These are phyloP conservation scores for Chamaetylas fuelleborni DNA, from an alignment of 2,113 vertebrate species.

Conservation along the genomic window DNA sequence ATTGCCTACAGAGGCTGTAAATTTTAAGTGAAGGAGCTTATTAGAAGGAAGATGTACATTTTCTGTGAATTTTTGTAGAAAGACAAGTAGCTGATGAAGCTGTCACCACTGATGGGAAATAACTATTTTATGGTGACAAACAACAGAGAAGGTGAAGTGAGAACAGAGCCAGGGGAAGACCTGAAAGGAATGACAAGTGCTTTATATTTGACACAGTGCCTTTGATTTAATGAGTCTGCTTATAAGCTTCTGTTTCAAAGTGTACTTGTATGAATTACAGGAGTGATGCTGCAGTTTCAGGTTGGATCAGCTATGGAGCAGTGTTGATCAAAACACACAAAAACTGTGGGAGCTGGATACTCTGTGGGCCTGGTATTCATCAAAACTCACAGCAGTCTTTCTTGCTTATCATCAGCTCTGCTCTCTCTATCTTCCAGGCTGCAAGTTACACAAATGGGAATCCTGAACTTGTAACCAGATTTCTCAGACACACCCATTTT, in stretches of 20 bases:
- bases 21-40: not conserved
- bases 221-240: not conserved
- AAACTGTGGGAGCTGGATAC: not conserved
- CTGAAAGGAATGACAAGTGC: not conserved
- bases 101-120: not conserved
- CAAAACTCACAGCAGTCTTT: not conserved
- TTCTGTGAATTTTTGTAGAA: not conserved
- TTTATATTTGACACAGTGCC: not conserved
- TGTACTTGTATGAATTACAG: not conserved
- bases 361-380: not conserved
- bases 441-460: not conserved
- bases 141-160: not conserved
- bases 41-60: not conserved
- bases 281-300: not conserved
- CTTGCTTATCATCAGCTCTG: not conserved
- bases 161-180: not conserved
- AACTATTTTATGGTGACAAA: not conserved
- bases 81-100: constrained; percentile 15
- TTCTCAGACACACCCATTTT: not conserved
- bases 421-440: not conserved
- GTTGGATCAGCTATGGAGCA: not conserved
- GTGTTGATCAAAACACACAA: not conserved
- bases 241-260: not conserved
- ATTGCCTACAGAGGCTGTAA: not conserved
- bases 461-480: not conserved